These are phyloP conservation scores for Drosophila simulans DNA, from an alignment of 1,140 invertebrate species.

Conservation along the genomic window DNA sequence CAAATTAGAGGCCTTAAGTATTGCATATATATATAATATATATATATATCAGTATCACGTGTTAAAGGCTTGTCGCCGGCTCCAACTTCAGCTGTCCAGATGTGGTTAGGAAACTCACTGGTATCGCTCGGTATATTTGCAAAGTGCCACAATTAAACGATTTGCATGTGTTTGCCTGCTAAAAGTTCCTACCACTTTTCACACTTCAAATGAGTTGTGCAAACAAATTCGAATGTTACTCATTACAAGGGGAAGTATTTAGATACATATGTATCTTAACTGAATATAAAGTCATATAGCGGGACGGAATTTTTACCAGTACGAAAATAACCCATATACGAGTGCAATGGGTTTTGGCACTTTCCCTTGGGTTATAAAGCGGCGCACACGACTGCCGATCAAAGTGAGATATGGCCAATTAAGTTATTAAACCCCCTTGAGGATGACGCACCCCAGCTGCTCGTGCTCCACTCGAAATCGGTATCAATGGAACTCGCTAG, in stretches of 20 bases:
- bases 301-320: slow-evolving; percentile 29
- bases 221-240: slow-evolving; percentile 38
- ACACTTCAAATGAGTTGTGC: slow-evolving; percentile 61
- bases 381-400: slow-evolving; percentile 44
- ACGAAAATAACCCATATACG: slow-evolving; percentile 31
- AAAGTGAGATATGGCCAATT: slow-evolving; percentile 35
- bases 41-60: slow-evolving; percentile 56
- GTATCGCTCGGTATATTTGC: slow-evolving; percentile 43
- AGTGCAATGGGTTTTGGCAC: slow-evolving; percentile 29
- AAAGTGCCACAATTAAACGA: slow-evolving; percentile 66
- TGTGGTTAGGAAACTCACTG: slow-evolving; percentile 54
- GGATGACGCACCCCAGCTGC: slow-evolving; percentile 38
- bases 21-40: slow-evolving; percentile 52
- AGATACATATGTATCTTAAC: background rate
- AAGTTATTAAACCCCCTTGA: slow-evolving; percentile 50
- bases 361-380: slow-evolving; percentile 47
- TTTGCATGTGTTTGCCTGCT: slow-evolving; percentile 34
- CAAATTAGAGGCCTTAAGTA: slow-evolving; percentile 43
- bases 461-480: slow-evolving; percentile 25
- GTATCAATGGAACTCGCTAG: slow-evolving; percentile 34
- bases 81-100: slow-evolving; percentile 44
- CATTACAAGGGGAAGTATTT: slow-evolving; percentile 2
- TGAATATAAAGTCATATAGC: slow-evolving; percentile 9
- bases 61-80: slow-evolving; percentile 48
- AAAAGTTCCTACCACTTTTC: slow-evolving; percentile 66